Evolutionary conservation across 2,797 vertebrate genomes (phyloP).

Genomic region (Microhierax caerulescens): DNA sequence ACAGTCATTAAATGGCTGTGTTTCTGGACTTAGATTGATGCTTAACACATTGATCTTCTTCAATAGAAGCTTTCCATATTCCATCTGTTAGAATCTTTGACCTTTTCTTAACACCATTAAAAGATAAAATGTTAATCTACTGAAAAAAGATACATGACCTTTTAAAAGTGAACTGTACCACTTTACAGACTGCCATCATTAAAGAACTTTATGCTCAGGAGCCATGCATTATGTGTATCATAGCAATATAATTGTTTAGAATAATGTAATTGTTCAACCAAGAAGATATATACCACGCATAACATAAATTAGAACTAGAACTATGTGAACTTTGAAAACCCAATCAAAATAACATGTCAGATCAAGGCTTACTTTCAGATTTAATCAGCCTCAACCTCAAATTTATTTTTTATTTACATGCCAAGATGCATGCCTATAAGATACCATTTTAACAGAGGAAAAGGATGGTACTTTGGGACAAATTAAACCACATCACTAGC

Average conservation of each 20-base stretch:
- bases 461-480: neutral
- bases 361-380: neutral
- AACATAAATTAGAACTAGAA: constrained; percentile 41
- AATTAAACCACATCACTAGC: neutral
- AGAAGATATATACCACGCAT: neutral
- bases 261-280: constrained; percentile 56
- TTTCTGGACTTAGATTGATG: constrained; percentile 67
- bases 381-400: constrained; percentile 26
- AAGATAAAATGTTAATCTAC: constrained; percentile 84
- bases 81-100: constrained; percentile 78
- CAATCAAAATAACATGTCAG: constrained; percentile 33
- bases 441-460: neutral
- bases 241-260: constrained; percentile 65
- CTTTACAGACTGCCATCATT: constrained; percentile 37
- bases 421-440: neutral
- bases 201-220: constrained; percentile 62
- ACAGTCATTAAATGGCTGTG: constrained; percentile 53
- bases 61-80: constrained; percentile 77
- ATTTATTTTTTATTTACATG: constrained; percentile 31
- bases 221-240: constrained; percentile 51
- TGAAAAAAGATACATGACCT: constrained; percentile 76
- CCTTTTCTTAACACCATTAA: constrained; percentile 84
- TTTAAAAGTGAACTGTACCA: constrained; percentile 65
- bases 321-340: constrained; percentile 30
- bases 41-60: constrained; percentile 75